Conservation (phyloP, 2,888 invertebrate genomes). For the Drosophila eohydei region DNA sequence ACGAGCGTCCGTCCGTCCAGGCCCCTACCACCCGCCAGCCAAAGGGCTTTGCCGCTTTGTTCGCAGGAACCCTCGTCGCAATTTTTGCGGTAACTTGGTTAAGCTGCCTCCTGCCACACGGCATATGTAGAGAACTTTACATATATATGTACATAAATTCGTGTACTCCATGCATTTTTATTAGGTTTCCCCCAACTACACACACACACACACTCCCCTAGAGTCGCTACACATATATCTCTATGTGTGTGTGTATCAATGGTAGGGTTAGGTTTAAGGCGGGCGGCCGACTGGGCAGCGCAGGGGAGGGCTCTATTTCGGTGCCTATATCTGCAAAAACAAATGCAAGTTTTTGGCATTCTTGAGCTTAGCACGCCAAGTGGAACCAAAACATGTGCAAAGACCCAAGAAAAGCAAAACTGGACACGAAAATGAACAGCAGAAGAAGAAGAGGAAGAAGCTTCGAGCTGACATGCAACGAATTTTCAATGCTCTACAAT, state of each 20-base stretch:
- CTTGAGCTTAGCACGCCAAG: conserved; percentile 54
- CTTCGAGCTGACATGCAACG: conserved; percentile 2
- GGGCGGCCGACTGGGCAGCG: neutral
- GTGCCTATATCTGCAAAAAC: conserved; percentile 32
- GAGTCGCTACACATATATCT: neutral
- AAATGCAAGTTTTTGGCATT: conserved; percentile 56
- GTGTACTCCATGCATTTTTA: conserved; percentile 69
- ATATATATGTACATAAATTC: conserved; percentile 47
- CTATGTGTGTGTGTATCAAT: conserved; percentile 10
- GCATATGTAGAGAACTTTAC: conserved; percentile 41
- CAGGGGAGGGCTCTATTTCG: conserved; percentile 39
- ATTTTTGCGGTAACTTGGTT: conserved; percentile 72
- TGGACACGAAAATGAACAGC: conserved; percentile 7
- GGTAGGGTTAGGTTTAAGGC: neutral
- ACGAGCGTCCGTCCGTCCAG: conserved; percentile 17
- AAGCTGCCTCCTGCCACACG: conserved; percentile 41
- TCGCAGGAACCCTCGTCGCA: conserved; percentile 58
- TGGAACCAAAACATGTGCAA: conserved; percentile 53
- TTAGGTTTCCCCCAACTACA: conserved; percentile 48
- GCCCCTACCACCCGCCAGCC: conserved; percentile 7
- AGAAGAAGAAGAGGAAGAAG: neutral
- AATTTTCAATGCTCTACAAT: neutral
- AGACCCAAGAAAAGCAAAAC: conserved; percentile 8
- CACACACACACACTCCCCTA: conserved; percentile 9
- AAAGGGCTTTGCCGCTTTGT: conserved; percentile 11